A percentile compares a stretch with the other conserved stretches of the same genome.
Evolutionary conservation across 2,888 invertebrate species (phyloP).

Genomic region (Drosophila histrio): DNA sequence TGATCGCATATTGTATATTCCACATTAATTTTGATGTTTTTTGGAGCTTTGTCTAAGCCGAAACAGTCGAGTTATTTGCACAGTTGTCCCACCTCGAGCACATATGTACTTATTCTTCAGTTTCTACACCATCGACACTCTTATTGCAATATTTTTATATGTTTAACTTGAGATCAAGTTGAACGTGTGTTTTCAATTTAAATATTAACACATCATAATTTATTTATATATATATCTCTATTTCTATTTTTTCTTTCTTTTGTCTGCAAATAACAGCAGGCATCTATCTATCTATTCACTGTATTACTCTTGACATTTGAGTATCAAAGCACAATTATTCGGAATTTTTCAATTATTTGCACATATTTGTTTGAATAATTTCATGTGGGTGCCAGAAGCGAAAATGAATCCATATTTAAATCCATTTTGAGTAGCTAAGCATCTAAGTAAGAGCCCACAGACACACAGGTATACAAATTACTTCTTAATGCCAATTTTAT

Average conservation of each 20-base stretch:
- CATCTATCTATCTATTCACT: slow-evolving; percentile 11
- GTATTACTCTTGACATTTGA: slow-evolving; percentile 12
- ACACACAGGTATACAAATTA: background rate
- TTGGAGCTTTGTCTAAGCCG: slow-evolving; percentile 54
- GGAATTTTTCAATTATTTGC: slow-evolving; percentile 39
- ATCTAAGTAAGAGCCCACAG: background rate
- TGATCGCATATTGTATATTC: slow-evolving; percentile 26
- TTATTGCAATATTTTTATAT: background rate
- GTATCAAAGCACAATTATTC: slow-evolving; percentile 19
- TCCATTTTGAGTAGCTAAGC: slow-evolving; percentile 6
- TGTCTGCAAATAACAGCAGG: slow-evolving; percentile 24
- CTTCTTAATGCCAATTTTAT: slow-evolving; percentile 4
- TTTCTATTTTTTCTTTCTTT: slow-evolving; percentile 5
- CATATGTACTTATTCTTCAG: slow-evolving; percentile 7
- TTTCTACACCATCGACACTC: background rate
- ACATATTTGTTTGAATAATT: slow-evolving; percentile 37
- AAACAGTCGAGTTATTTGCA: slow-evolving; percentile 58
- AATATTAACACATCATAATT: slow-evolving; percentile 63
- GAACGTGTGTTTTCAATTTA: slow-evolving; percentile 51
- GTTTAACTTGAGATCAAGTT: slow-evolving; percentile 13
- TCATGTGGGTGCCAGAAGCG: slow-evolving; percentile 4
- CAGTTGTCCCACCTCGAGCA: slow-evolving; percentile 54
- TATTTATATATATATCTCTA: slow-evolving; percentile 9
- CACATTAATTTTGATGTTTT: slow-evolving; percentile 42
- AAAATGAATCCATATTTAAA: slow-evolving; percentile 14